Conservation (phyloP, 1,140 invertebrate species). For the Drosophila paulistorum region DNA sequence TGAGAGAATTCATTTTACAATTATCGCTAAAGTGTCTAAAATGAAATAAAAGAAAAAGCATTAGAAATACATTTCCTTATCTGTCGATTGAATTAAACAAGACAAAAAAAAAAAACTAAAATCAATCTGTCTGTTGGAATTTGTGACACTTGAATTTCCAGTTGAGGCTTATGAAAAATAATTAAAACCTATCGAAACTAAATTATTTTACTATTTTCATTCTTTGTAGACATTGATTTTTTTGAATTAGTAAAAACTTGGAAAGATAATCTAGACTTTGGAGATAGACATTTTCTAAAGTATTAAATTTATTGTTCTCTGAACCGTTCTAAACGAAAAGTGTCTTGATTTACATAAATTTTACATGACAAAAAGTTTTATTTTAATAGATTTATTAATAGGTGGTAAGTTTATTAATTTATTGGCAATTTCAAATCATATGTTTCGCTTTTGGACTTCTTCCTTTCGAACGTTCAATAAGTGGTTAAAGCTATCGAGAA, state of each 20-base stretch:
- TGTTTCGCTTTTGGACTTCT: too few species aligned
- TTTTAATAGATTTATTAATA: too few species aligned
- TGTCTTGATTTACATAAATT: too few species aligned
- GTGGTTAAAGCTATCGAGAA: too few species aligned
- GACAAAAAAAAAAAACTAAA: background rate
- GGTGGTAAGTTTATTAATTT: too few species aligned
- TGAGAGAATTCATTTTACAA: constrained; percentile 12
- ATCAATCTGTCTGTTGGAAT: background rate
- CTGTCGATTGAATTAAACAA: background rate
- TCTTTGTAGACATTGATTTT: background rate
- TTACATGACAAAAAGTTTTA: too few species aligned
- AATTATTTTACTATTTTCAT: background rate
- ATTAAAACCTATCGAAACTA: constrained; percentile 3
- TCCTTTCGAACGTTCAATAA: too few species aligned
- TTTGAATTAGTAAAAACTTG: background rate
- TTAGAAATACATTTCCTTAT: constrained; percentile 12
- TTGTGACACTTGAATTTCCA: background rate
- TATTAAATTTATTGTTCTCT: too few species aligned
- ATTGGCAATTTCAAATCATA: too few species aligned
- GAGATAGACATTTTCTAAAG: too few species aligned
- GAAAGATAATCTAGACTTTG: too few species aligned
- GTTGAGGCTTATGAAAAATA: constrained; percentile 8
- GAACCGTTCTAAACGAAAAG: too few species aligned
- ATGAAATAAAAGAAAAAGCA: background rate
- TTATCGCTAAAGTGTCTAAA: constrained; percentile 6